phyloP scores from a whole-genome alignment of 1,140 invertebrate genomes.

The Cyclargus thomasi region DNA sequence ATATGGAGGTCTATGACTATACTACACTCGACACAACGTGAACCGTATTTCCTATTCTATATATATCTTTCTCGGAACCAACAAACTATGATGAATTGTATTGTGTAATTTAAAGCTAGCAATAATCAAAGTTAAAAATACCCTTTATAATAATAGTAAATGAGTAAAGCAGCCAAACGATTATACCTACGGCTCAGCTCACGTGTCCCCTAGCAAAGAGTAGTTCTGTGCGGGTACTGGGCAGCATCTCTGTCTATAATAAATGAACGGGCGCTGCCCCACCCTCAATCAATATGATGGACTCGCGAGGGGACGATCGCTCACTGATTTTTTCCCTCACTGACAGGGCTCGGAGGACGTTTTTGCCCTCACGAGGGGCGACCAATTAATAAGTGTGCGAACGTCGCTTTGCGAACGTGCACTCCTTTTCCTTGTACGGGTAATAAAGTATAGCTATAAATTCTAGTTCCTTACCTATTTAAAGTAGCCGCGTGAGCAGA shows the following conservation, averaged over 20 bases:
- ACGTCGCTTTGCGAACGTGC: constrained; percentile 37
- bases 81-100: too few relatives aligned
- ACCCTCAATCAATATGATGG: constrained; percentile 75
- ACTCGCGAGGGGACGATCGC: constrained; percentile 74
- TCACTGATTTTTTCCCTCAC: constrained; percentile 75
- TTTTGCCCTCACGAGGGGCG: constrained; percentile 65
- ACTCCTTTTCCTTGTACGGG: constrained; percentile 58
- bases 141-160: too few relatives aligned
- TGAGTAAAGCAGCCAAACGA: too few relatives aligned
- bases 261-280: constrained; percentile 70
- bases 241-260: constrained; percentile 72
- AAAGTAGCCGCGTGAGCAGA: too few relatives aligned
- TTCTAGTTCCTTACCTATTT: too few relatives aligned
- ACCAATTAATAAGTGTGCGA: constrained; percentile 69
- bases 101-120: too few relatives aligned
- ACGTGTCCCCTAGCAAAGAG: neutral
- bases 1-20: too few relatives aligned
- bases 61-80: too few relatives aligned
- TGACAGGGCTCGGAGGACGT: constrained; percentile 70
- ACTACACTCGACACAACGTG: too few relatives aligned
- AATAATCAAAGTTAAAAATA: too few relatives aligned
- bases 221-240: constrained; percentile 20
- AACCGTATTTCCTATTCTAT: too few relatives aligned
- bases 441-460: constrained; percentile 19
- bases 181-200: too few relatives aligned